Base-by-base conservation (phyloP, 2,888 invertebrate genomes). In the Morpho helenor region DNA sequence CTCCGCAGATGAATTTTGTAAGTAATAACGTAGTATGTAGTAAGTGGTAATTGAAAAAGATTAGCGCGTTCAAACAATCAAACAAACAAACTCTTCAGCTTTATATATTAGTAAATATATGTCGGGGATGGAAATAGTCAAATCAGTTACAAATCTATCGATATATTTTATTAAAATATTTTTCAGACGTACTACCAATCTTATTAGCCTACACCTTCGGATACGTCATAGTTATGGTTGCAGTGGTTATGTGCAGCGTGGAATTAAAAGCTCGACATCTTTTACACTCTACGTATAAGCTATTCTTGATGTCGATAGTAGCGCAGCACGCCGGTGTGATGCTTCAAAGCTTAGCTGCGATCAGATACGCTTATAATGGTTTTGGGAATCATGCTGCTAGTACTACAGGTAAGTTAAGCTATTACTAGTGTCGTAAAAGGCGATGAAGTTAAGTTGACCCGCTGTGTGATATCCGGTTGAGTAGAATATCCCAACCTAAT, bases 1-100 rank as follows among this genome's bases (percentile, higher is more conserved):
- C 77, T 98, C 98, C 0, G 98, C 97, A 7, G 98, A 98, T 80
- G 97, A 98, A 86, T 97, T 98, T 86, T 97, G 98, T 97, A 91
- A 94, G 96, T 91, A 49, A 23, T 5, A 6, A 43, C 39, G 2
- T 0, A 31, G 31, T 31, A 31, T 31, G 31, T 23, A 23, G 23
- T 4, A 23, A 23, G 23, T 23, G 23, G 23, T 23, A 23, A n/a
- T n/a, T n/a, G n/a, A n/a, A n/a, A n/a, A n/a, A n/a, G n/a, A n/a
- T n/a, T n/a, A n/a, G n/a, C n/a, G n/a, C n/a, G n/a, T n/a, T n/a
- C n/a, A n/a, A n/a, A n/a, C n/a, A n/a, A n/a, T n/a, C n/a, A n/a
- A n/a, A n/a, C n/a, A n/a, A n/a, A n/a, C n/a, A n/a, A n/a, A n/a
- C n/a, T n/a, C n/a, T n/a, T n/a, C n/a, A n/a, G n/a, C n/a, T n/a